These are phyloP conservation scores for Venustoraphidia nigricollis DNA, from an alignment of 2,888 invertebrate species.

Conservation along the genomic window DNA sequence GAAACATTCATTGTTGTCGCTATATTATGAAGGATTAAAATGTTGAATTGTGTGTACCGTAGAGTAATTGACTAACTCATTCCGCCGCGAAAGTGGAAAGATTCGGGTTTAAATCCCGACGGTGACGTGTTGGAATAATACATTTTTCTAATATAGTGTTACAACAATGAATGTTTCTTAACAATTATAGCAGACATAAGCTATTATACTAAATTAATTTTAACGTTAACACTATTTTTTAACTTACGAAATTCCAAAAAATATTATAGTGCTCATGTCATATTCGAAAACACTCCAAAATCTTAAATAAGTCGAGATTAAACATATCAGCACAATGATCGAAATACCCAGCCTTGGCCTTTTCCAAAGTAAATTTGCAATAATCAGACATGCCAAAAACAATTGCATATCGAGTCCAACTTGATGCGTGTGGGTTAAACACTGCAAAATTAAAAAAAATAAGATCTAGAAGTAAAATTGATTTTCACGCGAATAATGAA, in stretches of 20 bases:
- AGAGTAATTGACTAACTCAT: too few relatives aligned
- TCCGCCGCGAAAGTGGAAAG: too few relatives aligned
- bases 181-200: too few relatives aligned
- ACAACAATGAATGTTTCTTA: too few relatives aligned
- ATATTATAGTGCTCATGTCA: slow-evolving; percentile 37
- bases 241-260: slow-evolving; percentile 39
- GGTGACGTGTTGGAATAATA: too few relatives aligned
- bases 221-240: slow-evolving; percentile 2
- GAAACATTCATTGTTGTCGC: too few relatives aligned
- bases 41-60: too few relatives aligned
- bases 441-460: slow-evolving; percentile 24
- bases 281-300: slow-evolving; percentile 32
- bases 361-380: slow-evolving; percentile 33
- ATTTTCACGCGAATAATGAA: too few relatives aligned
- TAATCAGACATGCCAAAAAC: slow-evolving; percentile 32
- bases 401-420: slow-evolving; percentile 42
- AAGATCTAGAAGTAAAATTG: not conserved
- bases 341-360: slow-evolving; percentile 26
- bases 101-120: too few relatives aligned
- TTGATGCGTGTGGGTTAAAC: slow-evolving; percentile 41
- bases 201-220: too few relatives aligned
- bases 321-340: slow-evolving; percentile 24
- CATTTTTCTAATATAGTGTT: too few relatives aligned
- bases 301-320: slow-evolving; percentile 31
- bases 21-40: too few relatives aligned